Evolutionary conservation across 2,888 invertebrate species (phyloP).

Genomic region (Empis stercorea): DNA sequence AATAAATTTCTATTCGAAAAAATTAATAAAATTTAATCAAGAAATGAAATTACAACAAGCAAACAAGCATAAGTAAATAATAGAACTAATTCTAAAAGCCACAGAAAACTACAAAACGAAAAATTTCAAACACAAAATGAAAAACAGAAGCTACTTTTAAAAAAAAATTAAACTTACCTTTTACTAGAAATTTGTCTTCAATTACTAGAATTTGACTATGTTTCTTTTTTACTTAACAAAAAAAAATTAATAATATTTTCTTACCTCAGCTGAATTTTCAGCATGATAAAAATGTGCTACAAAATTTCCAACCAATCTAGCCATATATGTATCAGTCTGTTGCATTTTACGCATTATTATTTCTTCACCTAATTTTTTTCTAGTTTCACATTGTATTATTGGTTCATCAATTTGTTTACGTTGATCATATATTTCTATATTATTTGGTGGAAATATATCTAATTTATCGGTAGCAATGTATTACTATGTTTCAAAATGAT

Average conservation of each 20-base stretch:
- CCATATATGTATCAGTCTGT: conserved; percentile 34
- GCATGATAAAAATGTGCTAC: conserved; percentile 37
- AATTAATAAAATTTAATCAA: too few species aligned
- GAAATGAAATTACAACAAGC: too few species aligned
- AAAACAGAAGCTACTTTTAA: too few species aligned
- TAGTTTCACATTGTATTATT: conserved; percentile 22
- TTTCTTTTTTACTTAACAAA: neutral
- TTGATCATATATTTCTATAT: conserved; percentile 13
- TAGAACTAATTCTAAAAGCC: too few species aligned
- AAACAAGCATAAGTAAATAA: too few species aligned
- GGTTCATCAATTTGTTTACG: conserved; percentile 22
- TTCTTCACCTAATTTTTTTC: conserved; percentile 24
- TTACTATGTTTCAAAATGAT: too few species aligned
- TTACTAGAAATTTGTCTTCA: too few species aligned
- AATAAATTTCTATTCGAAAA: too few species aligned
- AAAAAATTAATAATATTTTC: neutral
- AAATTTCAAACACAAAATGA: too few species aligned
- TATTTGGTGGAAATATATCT: conserved; percentile 6
- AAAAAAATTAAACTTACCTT: too few species aligned
- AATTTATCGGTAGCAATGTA: conserved; percentile 1
- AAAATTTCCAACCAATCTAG: conserved; percentile 37
- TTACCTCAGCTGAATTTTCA: conserved; percentile 37
- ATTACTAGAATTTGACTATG: too few species aligned
- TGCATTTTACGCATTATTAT: conserved; percentile 35
- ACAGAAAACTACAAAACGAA: too few species aligned